Evolutionary conservation across 2,113 vertebrate genomes (phyloP).

Genomic region (Lasiurus cinereus): DNA sequence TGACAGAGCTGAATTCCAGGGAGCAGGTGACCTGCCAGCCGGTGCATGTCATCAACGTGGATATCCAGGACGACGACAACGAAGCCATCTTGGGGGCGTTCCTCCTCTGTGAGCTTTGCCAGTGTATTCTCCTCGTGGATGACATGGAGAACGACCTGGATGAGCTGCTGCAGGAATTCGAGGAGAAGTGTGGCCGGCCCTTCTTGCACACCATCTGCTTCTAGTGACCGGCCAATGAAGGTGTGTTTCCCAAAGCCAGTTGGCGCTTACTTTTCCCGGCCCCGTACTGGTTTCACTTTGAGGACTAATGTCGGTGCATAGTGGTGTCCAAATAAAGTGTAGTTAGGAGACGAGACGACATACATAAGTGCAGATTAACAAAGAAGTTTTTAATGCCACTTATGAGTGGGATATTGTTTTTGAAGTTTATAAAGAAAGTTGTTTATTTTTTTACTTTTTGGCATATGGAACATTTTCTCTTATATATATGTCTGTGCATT

Average conservation of each 20-base stretch:
- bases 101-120: conserved; percentile 96
- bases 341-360: conserved; percentile 73
- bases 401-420: background rate
- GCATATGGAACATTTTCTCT: background rate
- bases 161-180: conserved; percentile 98
- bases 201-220: conserved; percentile 99
- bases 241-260: conserved; percentile 12
- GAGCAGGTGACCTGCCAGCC: conserved; percentile 94
- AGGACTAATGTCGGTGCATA: conserved; percentile 79
- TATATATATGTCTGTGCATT: background rate
- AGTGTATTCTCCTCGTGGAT: conserved; percentile 96
- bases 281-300: conserved; percentile 51
- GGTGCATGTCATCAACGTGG: conserved; percentile 96
- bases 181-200: conserved; percentile 96
- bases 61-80: conserved; percentile 94
- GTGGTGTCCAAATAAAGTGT: conserved; percentile 65
- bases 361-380: background rate
- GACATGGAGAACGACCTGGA: conserved; percentile 99
- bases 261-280: conserved; percentile 50
- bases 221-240: conserved; percentile 89
- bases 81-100: conserved; percentile 94
- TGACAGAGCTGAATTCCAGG: conserved; percentile 93
- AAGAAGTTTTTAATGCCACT: conserved; percentile 60
- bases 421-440: background rate
- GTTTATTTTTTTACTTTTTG: background rate